phyloP scores from a whole-genome alignment of 2,113 vertebrate species.

The Poeciliopsis retropinna region DNA sequence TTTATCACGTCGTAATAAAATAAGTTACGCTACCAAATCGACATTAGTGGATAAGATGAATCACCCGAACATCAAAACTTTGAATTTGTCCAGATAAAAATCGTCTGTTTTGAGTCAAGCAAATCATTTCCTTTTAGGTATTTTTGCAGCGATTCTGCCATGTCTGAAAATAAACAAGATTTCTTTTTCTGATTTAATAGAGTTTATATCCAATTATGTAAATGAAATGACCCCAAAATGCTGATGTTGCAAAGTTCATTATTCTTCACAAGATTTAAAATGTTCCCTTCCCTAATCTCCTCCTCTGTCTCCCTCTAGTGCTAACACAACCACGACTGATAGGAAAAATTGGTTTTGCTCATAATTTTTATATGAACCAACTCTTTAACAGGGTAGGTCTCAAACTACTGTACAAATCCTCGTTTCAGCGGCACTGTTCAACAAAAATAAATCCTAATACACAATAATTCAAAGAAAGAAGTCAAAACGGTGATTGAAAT shows the following conservation, averaged over 20 bases:
- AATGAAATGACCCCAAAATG: not conserved
- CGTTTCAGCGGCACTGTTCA: not conserved
- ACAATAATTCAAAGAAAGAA: not conserved
- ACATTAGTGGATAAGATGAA: too few relatives aligned
- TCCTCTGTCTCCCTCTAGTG: constrained; percentile 81
- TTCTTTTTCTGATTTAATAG: not conserved
- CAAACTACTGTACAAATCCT: too few relatives aligned
- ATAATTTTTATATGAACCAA: not conserved
- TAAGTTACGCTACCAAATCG: too few relatives aligned
- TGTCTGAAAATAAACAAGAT: too few relatives aligned
- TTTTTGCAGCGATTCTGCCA: too few relatives aligned
- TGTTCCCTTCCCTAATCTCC: constrained; percentile 27
- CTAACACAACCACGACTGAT: constrained; percentile 17
- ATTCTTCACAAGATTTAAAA: constrained; percentile 6
- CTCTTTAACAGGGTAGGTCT: not conserved
- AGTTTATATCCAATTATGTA: not conserved
- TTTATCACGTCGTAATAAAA: too few relatives aligned
- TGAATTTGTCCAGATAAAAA: not conserved
- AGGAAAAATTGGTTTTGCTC: not conserved
- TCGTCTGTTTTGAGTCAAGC: not conserved
- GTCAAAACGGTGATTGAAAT: not conserved
- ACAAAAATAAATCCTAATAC: not conserved
- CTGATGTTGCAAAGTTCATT: not conserved
- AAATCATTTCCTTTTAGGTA: too few relatives aligned
- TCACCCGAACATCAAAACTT: not conserved